Conservation (phyloP, 2,113 vertebrate species). For the Anolis sagrei region DNA sequence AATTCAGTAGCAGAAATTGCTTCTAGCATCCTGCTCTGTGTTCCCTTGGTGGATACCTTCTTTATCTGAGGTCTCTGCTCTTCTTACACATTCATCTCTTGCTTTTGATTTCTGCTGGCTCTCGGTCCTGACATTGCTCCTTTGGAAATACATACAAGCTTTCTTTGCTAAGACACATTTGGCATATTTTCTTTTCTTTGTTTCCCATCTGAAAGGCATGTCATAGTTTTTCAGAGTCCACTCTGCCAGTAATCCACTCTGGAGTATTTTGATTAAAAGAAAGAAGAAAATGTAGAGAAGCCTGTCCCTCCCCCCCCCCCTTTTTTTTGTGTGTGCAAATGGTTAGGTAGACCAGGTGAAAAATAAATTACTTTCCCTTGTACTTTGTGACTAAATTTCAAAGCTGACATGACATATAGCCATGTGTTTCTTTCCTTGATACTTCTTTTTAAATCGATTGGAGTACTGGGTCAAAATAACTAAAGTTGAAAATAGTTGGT, state of each 20-base stretch:
- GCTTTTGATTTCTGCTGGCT: conserved; percentile 41
- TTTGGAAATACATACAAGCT: background rate
- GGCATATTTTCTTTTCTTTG: conserved; percentile 23
- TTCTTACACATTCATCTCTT: conserved; percentile 18
- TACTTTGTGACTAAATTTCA: background rate
- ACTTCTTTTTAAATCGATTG: background rate
- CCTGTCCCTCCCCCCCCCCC: background rate
- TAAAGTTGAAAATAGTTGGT: background rate
- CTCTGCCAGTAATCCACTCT: conserved; percentile 35
- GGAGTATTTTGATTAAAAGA: conserved; percentile 16
- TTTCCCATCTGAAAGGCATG: conserved; percentile 30
- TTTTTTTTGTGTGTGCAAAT: conserved; percentile 50
- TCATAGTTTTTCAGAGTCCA: conserved; percentile 42
- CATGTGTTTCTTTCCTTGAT: background rate
- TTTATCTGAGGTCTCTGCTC: conserved; percentile 23
- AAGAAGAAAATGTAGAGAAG: conserved; percentile 31
- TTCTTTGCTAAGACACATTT: background rate
- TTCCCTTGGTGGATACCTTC: conserved; percentile 13
- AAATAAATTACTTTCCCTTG: background rate
- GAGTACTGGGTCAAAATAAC: background rate
- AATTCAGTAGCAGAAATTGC: conserved; percentile 44
- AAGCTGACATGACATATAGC: background rate
- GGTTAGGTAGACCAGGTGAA: conserved; percentile 33
- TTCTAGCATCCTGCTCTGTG: conserved; percentile 16
- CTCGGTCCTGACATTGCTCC: conserved; percentile 20